phyloP scores from a whole-genome alignment of 53 echinoderm and acorn worm species.

The Holothuria scabra region DNA sequence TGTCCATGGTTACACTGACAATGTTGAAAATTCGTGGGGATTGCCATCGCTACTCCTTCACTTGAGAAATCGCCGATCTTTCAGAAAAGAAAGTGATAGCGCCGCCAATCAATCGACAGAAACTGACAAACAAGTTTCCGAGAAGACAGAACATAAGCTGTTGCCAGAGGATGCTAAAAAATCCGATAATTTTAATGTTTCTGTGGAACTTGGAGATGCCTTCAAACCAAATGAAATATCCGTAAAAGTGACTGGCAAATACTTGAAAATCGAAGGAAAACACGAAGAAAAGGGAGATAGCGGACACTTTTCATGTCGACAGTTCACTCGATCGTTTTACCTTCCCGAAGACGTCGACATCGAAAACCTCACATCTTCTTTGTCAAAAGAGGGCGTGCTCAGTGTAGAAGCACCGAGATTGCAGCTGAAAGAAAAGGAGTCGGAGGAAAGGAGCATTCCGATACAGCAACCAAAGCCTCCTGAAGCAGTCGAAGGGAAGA shows the following conservation, averaged over 20 bases:
- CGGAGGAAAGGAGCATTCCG: not conserved
- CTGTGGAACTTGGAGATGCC: not conserved
- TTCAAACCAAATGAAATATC: slow-evolving; percentile 12
- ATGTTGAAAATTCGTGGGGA: too few relatives aligned
- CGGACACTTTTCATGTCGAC: slow-evolving; percentile 13
- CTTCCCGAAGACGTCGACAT: not conserved
- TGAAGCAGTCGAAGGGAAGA: too few relatives aligned
- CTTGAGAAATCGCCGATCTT: too few relatives aligned
- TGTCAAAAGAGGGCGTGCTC: slow-evolving; percentile 10
- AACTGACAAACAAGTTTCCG: too few relatives aligned
- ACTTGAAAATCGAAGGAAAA: slow-evolving; percentile 25
- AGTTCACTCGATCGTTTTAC: not conserved
- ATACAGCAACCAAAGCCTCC: not conserved
- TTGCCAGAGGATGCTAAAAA: too few relatives aligned
- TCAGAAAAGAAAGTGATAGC: too few relatives aligned
- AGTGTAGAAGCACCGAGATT: slow-evolving; percentile 24
- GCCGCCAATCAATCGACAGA: too few relatives aligned
- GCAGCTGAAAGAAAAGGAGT: not conserved
- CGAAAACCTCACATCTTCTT: slow-evolving; percentile 3
- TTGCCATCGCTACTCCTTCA: too few relatives aligned
- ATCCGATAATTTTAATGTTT: not conserved
- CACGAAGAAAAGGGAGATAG: slow-evolving; percentile 14
- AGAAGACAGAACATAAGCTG: too few relatives aligned
- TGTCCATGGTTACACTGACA: too few relatives aligned
- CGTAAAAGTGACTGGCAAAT: slow-evolving; percentile 8